Evolutionary conservation across 92 coral and sea anemone genomes (phyloP), one percentile per base, ranked within the genome.

Genomic region (Ricordea florida): DNA sequence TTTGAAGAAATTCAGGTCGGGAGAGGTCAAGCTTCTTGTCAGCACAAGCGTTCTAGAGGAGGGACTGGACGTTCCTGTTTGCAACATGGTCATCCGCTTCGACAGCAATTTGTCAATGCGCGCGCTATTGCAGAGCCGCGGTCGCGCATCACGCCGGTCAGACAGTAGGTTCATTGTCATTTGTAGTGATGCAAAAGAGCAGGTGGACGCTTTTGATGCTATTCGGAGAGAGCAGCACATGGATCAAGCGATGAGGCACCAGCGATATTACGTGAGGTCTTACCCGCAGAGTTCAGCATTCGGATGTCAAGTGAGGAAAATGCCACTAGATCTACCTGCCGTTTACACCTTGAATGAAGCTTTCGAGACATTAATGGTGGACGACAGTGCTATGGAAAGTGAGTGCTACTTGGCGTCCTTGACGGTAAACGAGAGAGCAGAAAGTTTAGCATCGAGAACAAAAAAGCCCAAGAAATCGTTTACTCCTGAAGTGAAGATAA

Each of bases 1-100:
- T 15, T 80, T 96, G 62, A 92, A 83, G 77, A 89, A 72, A 51
- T 96, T 96, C 59, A 89, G 94, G 22, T 75, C 93, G 22, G 99
- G 99, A 7, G 77, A 70, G n/a, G 85, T 85, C 69, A 96, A 92
- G 57, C 87, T 96, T 0, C 89, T 96, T 2, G 57, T 96, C 27
- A 89, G 97, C 26, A 96, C 99, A 4, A 92, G 80, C 56, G 97
- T 96, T 18, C 69, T 96, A 26, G 97, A 96, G 59, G 99, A 96
- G 62, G 99, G 99, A 1, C 89, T 96, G 27, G 99, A 96, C 64
- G 99, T 96, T 22, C 99, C 99, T 3, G 92, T 83, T 6, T 96
- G 99, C 73, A 96, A 96, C 85, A 52, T 88, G 83, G 91, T 96
- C 33, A 72, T 92, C 71, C 93, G 99, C 5, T 96, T 96, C 66